A percentile compares a stretch with the other conserved stretches of the same genome.
These are phyloP conservation scores for Paracanthobrama guichenoti DNA, from an alignment of 2,113 vertebrate species.

Conservation along the genomic window DNA sequence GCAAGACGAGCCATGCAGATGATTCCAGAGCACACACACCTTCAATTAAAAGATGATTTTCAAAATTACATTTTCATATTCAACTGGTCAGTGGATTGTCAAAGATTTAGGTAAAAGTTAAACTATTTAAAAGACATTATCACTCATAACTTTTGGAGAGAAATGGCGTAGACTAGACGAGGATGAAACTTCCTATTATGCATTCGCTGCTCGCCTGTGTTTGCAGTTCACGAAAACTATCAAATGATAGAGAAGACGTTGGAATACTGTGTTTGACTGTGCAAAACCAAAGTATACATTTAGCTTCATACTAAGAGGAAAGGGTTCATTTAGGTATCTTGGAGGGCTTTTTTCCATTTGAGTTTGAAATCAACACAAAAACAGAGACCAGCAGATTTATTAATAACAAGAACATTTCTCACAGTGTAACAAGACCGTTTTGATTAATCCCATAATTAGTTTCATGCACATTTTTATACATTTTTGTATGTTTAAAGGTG, in stretches of 20 bases:
- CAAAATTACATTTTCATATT: neutral
- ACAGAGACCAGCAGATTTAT: neutral
- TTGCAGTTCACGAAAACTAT: too few species aligned
- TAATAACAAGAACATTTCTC: neutral
- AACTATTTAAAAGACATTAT: too few species aligned
- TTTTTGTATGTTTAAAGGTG: too few species aligned
- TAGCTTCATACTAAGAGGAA: neutral
- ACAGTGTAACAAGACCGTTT: neutral
- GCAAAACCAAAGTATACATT: neutral
- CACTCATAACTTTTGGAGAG: too few species aligned
- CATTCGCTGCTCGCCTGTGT: too few species aligned
- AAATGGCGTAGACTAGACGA: too few species aligned
- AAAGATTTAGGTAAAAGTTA: neutral
- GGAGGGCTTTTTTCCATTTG: neutral
- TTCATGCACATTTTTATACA: too few species aligned
- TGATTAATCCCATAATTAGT: too few species aligned
- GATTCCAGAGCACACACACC: constrained; percentile 20
- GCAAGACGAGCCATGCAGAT: constrained; percentile 37
- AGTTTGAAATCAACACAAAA: neutral
- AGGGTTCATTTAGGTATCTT: neutral
- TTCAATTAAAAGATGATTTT: neutral
- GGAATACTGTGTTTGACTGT: neutral
- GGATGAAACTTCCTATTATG: too few species aligned
- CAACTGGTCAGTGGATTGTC: neutral
- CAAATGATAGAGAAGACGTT: too few species aligned